A percentile compares a stretch with the other conserved stretches of the same genome.
These are phyloP conservation scores for Ephialtes manifestator DNA, from an alignment of 2,888 invertebrate species.

Conservation along the genomic window DNA sequence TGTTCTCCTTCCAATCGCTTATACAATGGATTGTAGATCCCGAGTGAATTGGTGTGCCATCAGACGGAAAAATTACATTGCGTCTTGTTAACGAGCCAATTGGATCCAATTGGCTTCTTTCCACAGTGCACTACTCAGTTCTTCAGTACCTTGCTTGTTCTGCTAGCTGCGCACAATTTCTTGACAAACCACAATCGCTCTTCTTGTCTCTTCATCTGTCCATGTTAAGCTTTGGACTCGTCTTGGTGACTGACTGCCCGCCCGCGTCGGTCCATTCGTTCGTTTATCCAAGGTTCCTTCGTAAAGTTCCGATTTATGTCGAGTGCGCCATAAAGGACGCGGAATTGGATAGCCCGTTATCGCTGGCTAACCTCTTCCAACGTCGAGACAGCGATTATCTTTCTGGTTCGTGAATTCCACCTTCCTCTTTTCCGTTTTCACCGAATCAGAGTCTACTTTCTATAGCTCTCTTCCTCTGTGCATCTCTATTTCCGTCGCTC, in stretches of 20 bases:
- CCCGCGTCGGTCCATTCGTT: conserved; percentile 2
- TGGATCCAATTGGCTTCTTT: background rate
- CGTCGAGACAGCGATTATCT: conserved; percentile 61
- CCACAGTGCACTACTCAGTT: background rate
- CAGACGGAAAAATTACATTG: conserved; percentile 1
- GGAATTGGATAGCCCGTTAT: conserved; percentile 58
- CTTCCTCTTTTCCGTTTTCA: background rate
- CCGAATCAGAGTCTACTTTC: background rate
- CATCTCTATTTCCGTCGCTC: background rate
- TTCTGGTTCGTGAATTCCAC: conserved; percentile 30
- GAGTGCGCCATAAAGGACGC: conserved; percentile 39
- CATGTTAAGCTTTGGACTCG: background rate
- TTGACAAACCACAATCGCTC: background rate
- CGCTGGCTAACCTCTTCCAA: conserved; percentile 13
- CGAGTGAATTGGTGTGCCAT: background rate
- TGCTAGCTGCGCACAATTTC: background rate
- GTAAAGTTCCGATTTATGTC: conserved; percentile 52
- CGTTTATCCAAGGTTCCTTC: conserved; percentile 31
- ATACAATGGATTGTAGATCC: background rate
- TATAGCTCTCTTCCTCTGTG: background rate
- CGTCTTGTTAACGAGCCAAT: conserved; percentile 32
- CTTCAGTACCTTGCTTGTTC: background rate
- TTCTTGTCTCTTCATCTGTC: conserved; percentile 3
- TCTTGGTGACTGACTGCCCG: conserved; percentile 6
- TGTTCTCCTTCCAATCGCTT: background rate